phyloP scores from a whole-genome alignment of 2,113 vertebrate genomes.

The Vireo altiloquus region DNA sequence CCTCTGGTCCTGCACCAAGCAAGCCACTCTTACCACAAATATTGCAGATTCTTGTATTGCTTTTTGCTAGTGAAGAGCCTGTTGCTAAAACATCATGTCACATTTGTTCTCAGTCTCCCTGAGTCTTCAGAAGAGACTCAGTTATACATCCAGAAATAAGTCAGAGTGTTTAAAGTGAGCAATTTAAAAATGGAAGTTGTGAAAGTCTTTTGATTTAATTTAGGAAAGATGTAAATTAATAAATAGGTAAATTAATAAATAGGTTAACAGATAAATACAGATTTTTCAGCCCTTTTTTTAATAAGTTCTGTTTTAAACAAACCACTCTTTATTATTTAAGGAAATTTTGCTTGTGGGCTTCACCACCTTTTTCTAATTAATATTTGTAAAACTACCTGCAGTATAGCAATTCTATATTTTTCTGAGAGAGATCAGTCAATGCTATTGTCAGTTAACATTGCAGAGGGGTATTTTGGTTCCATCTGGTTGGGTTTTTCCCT shows the following conservation, averaged over 20 bases:
- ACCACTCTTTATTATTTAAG: background rate
- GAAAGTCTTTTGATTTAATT: background rate
- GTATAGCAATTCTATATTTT: background rate
- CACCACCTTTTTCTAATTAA: background rate
- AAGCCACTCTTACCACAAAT: background rate
- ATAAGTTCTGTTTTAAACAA: background rate
- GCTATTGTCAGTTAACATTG: background rate
- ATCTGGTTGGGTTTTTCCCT: background rate
- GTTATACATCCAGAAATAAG: background rate
- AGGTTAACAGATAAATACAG: background rate
- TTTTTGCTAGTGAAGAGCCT: background rate
- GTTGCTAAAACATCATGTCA: background rate
- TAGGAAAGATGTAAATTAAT: background rate
- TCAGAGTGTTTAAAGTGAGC: background rate
- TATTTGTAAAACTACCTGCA: background rate
- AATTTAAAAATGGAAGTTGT: background rate
- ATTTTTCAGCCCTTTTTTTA: background rate
- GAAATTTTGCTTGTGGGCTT: background rate
- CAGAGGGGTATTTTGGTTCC: fast-evolving
- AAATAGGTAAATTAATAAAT: background rate
- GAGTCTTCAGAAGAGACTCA: background rate
- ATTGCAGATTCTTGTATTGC: background rate
- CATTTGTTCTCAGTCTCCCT: background rate
- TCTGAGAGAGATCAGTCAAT: background rate
- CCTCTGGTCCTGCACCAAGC: background rate